Evolutionary conservation across 2,888 invertebrate species (phyloP).

Genomic region (Criorhina ranunculi): DNA sequence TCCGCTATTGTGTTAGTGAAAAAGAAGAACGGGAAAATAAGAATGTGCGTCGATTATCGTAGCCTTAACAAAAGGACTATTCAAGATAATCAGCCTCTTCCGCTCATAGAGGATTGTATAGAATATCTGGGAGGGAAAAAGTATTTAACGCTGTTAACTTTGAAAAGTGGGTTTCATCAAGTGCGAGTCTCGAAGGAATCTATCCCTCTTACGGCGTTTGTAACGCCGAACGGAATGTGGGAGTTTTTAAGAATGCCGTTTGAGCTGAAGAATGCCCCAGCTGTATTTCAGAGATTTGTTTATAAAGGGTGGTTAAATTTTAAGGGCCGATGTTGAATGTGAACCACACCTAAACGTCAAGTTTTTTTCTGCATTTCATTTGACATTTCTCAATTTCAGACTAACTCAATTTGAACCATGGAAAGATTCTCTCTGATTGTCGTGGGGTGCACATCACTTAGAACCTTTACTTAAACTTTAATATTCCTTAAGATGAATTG

Average conservation of each 20-base stretch:
- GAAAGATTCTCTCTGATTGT: too few relatives aligned
- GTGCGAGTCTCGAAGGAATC: background rate
- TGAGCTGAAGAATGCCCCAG: conserved; percentile 2
- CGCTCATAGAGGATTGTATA: too few relatives aligned
- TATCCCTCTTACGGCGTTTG: conserved; percentile 1
- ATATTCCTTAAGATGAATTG: too few relatives aligned
- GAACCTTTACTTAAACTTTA: too few relatives aligned
- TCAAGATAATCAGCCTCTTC: too few relatives aligned
- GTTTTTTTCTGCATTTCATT: too few relatives aligned
- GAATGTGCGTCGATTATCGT: background rate
- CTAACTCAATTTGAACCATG: too few relatives aligned
- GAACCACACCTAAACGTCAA: too few relatives aligned
- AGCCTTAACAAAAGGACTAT: background rate
- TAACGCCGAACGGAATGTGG: background rate
- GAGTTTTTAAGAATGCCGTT: conserved; percentile 14
- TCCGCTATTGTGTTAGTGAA: background rate
- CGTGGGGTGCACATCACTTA: too few relatives aligned
- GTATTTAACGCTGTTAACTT: background rate
- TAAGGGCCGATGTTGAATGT: too few relatives aligned
- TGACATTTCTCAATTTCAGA: too few relatives aligned
- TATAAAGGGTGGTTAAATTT: too few relatives aligned
- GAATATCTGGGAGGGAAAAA: background rate
- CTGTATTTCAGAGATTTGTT: conserved; percentile 1
- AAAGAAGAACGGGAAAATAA: background rate
- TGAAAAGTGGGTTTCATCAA: background rate